These are phyloP conservation scores for Zele albiditarsus DNA, from an alignment of 2,888 invertebrate species.

Conservation along the genomic window DNA sequence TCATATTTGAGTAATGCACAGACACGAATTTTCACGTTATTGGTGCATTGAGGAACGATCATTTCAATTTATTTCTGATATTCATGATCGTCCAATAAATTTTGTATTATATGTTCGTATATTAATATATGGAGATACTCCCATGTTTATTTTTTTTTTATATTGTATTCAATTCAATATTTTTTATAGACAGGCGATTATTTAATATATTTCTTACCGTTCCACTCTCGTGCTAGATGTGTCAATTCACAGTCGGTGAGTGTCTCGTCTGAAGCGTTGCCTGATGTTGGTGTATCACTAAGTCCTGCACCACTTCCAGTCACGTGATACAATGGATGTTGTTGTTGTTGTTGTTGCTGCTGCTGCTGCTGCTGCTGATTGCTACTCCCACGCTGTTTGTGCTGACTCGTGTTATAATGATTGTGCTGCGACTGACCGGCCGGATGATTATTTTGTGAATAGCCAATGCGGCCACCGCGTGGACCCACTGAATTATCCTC, in stretches of 20 bases:
- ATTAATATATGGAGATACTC: neutral
- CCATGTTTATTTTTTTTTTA: neutral
- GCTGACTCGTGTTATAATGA: slow-evolving; percentile 68
- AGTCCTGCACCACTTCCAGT: slow-evolving; percentile 76
- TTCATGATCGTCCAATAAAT: neutral
- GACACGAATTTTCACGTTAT: slow-evolving; percentile 66
- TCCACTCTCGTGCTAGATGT: slow-evolving; percentile 83
- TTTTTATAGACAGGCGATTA: neutral
- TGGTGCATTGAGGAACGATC: slow-evolving; percentile 42
- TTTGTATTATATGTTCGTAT: neutral
- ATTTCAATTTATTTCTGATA: neutral
- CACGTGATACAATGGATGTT: slow-evolving; percentile 72
- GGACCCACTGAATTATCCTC: slow-evolving; percentile 75
- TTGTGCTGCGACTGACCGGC: slow-evolving; percentile 67
- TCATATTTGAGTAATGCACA: slow-evolving; percentile 69
- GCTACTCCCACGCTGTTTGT: slow-evolving; percentile 65
- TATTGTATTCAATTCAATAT: neutral
- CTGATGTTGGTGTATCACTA: slow-evolving; percentile 87
- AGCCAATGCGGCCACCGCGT: slow-evolving; percentile 74
- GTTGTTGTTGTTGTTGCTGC: slow-evolving; percentile 67
- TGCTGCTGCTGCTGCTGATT: slow-evolving; percentile 76
- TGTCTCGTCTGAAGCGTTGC: slow-evolving; percentile 90
- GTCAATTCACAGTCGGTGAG: slow-evolving; percentile 89
- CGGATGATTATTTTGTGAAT: slow-evolving; percentile 71
- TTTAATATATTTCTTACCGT: slow-evolving; percentile 60